Percentiles rank a stretch among this genome's conserved stretches.
phyloP scores from a whole-genome alignment of 2,113 vertebrate genomes.

The Ciconia maguari region DNA sequence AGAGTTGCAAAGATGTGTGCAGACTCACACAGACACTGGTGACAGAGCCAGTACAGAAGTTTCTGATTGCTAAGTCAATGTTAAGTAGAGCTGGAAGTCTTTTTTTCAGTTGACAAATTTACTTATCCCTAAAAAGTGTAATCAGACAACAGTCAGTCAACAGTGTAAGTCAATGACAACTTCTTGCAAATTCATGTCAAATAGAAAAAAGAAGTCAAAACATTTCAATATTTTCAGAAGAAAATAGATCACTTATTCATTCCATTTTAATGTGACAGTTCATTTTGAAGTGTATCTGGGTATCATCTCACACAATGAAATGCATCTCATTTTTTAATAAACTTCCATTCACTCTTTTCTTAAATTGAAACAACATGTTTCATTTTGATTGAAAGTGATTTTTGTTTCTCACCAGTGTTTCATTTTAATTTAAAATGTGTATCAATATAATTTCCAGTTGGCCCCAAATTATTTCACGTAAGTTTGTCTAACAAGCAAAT shows the following conservation, averaged over 20 bases:
- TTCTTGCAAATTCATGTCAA: background rate
- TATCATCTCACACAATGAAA: too few relatives aligned
- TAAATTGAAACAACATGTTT: background rate
- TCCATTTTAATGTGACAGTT: background rate
- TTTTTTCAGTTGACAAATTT: background rate
- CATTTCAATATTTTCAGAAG: background rate
- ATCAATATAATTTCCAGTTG: background rate
- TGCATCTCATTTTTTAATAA: background rate
- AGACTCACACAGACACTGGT: fast-evolving
- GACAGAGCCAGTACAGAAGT: fast-evolving
- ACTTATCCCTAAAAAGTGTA: background rate
- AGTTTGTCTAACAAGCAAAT: background rate
- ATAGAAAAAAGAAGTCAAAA: background rate
- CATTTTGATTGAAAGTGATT: background rate
- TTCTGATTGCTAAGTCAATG: background rate
- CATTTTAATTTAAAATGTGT: background rate
- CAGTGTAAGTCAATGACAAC: fast-evolving
- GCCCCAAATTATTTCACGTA: background rate
- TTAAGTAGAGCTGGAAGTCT: background rate
- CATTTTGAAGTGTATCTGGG: background rate
- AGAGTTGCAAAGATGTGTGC: background rate
- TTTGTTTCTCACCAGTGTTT: background rate
- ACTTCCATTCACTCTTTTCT: background rate
- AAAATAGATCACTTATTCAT: background rate
- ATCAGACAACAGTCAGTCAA: background rate